Evolutionary conservation across 2,113 vertebrate genomes (phyloP).

Genomic region (Puma concolor): DNA sequence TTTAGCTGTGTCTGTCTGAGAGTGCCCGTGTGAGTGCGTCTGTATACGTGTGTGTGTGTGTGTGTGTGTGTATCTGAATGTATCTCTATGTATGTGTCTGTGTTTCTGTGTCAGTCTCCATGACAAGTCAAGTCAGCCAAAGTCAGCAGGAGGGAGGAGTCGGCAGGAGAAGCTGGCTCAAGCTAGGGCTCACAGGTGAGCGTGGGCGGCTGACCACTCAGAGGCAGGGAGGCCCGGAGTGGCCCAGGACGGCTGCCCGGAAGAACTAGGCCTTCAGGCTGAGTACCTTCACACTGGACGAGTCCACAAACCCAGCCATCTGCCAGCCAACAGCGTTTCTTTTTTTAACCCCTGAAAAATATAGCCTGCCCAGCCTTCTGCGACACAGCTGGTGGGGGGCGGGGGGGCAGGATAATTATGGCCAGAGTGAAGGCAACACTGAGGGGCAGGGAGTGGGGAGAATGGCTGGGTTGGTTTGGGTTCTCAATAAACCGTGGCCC

Average conservation of each 20-base stretch:
- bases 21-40: background rate
- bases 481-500: background rate
- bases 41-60: background rate
- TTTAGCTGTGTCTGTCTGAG: background rate
- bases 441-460: background rate
- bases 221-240: background rate
- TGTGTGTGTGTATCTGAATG: background rate
- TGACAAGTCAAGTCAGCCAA: background rate
- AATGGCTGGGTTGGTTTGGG: background rate
- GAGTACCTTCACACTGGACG: slow-evolving; percentile 34
- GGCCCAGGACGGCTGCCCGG: background rate
- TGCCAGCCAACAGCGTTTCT: slow-evolving; percentile 63
- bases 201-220: too few relatives aligned
- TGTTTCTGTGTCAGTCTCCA: background rate
- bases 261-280: slow-evolving; percentile 2
- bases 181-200: background rate
- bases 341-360: slow-evolving; percentile 76
- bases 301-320: slow-evolving; percentile 59
- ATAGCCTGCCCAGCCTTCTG: slow-evolving; percentile 65
- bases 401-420: slow-evolving; percentile 33
- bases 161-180: background rate
- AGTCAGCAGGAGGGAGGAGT: background rate
- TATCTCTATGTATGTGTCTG: background rate
- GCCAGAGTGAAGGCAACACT: background rate
- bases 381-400: slow-evolving; percentile 55